Conservation (phyloP, 2,113 vertebrate genomes). For the Cephalopterus ornatus region DNA sequence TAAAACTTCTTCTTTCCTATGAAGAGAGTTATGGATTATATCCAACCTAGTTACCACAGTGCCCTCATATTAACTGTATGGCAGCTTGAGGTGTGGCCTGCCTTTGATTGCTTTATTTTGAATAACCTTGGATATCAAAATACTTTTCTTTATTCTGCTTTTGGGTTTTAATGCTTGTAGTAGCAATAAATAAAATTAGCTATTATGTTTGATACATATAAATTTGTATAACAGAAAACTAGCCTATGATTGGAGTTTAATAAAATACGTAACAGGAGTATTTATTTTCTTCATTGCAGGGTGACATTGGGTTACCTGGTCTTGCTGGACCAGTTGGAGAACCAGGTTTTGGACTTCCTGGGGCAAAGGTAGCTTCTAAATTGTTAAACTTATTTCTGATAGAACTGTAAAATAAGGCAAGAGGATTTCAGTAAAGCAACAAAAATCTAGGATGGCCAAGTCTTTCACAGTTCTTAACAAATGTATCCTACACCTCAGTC, state of each 20-base stretch:
- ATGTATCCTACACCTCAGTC: neutral
- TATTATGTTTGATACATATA: neutral
- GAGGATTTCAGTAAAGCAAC: neutral
- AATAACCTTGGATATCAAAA: neutral
- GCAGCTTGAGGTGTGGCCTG: neutral
- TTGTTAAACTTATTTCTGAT: neutral
- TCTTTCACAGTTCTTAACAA: neutral
- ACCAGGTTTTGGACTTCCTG: slow-evolving; percentile 85
- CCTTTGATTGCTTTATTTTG: neutral
- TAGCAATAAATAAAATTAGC: neutral
- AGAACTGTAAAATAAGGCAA: neutral
- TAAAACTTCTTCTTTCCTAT: neutral
- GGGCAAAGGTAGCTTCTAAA: slow-evolving; percentile 80
- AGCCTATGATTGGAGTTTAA: neutral
- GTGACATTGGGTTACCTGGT: slow-evolving; percentile 82
- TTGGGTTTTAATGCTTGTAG: neutral
- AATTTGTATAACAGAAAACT: neutral
- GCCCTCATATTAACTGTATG: neutral
- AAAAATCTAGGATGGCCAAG: neutral
- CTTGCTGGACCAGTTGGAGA: slow-evolving; percentile 82
- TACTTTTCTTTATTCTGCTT: neutral
- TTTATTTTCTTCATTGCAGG: slow-evolving; percentile 70
- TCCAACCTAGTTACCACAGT: neutral
- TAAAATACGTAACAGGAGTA: neutral
- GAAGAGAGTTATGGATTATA: neutral